Evolutionary conservation across 2,113 vertebrate species (phyloP).

Genomic region (Pseudopodoces humilis): DNA sequence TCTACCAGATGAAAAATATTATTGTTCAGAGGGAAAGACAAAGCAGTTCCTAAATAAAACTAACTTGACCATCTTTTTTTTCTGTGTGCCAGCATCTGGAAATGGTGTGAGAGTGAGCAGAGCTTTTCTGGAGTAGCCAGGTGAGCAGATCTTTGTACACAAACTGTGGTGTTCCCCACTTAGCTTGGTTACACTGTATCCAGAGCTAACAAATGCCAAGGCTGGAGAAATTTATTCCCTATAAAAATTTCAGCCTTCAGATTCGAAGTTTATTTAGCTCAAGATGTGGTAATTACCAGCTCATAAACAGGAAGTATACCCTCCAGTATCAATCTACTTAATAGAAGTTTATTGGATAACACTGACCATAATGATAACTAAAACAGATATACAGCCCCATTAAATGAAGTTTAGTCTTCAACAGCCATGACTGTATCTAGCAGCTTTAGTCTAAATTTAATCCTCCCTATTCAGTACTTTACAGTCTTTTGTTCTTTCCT

Average conservation of each 20-base stretch:
- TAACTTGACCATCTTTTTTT: not conserved
- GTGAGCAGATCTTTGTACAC: not conserved
- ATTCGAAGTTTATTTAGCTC: slow-evolving; percentile 22
- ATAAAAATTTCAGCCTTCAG: not conserved
- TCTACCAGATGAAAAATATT: not conserved
- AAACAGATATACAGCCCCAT: not conserved
- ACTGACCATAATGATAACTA: slow-evolving; percentile 11
- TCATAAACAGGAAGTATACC: slow-evolving; percentile 8
- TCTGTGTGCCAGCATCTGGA: too few relatives aligned
- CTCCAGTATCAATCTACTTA: not conserved
- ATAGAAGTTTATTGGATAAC: slow-evolving; percentile 32
- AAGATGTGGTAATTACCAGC: not conserved
- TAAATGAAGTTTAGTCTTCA: not conserved
- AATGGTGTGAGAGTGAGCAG: not conserved
- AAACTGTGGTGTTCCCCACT: not conserved
- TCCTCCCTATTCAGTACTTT: not conserved
- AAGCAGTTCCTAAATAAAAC: not conserved
- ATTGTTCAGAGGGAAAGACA: not conserved
- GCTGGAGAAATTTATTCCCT: not conserved
- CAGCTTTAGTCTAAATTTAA: slow-evolving; percentile 23
- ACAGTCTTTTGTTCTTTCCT: slow-evolving; percentile 18
- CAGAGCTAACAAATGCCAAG: not conserved
- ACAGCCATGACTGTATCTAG: not conserved
- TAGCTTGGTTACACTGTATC: not conserved
- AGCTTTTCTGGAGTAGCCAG: not conserved